Evolutionary conservation across 2,888 invertebrate species (phyloP).

Genomic region (Bursaphelenchus okinawaensis): DNA sequence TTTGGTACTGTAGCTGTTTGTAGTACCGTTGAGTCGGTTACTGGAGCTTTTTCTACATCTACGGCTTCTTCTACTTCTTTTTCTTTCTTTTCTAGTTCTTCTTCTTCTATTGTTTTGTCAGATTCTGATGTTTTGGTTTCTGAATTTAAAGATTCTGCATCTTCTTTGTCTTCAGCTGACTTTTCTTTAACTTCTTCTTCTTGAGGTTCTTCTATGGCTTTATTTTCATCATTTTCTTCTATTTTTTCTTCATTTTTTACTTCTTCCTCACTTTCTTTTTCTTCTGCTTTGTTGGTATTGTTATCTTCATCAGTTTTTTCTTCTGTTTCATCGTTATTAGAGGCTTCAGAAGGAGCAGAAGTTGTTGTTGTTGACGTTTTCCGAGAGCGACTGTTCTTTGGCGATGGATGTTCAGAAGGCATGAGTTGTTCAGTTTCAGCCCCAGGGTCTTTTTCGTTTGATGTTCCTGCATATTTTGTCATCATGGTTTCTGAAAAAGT

Average conservation of each 20-base stretch:
- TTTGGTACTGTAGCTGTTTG: background rate
- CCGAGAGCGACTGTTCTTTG: background rate
- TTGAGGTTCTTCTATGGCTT: background rate
- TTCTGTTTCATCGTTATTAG: background rate
- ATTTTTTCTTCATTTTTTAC: background rate
- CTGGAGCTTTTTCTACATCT: background rate
- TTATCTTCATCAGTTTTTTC: background rate
- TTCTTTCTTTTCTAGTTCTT: background rate
- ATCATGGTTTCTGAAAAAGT: too few species aligned
- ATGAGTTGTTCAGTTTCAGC: background rate
- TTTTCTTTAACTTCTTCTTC: background rate
- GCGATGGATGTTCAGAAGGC: background rate
- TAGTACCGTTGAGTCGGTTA: background rate
- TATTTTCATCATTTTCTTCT: background rate
- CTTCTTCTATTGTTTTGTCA: background rate
- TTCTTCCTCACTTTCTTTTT: background rate
- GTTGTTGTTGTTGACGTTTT: background rate
- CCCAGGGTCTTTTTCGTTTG: too few species aligned
- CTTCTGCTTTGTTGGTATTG: background rate
- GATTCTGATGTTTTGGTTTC: background rate
- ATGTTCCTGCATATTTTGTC: too few species aligned
- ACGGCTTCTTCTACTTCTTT: slow-evolving; percentile 4
- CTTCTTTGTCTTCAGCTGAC: slow-evolving; percentile 13
- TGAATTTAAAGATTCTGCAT: too few species aligned
- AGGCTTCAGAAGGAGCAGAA: background rate